phyloP scores from a whole-genome alignment of 1,140 invertebrate genomes.

The Chrysopa pallens region DNA sequence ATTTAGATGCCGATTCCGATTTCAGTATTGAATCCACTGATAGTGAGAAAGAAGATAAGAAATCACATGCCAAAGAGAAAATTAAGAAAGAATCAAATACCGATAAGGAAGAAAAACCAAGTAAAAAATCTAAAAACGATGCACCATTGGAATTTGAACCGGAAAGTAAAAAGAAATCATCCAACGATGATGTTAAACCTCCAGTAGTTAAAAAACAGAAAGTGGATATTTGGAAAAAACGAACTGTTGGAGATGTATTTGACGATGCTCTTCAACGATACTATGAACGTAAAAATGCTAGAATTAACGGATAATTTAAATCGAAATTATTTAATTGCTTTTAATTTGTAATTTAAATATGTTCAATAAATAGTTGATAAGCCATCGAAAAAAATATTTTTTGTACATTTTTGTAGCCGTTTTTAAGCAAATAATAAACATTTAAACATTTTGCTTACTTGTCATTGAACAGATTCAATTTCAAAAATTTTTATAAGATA shows the following conservation, averaged over 20 bases:
- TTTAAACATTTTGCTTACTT: too few species aligned
- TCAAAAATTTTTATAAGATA: too few species aligned
- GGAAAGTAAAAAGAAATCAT: slow-evolving; percentile 3
- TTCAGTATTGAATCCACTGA: slow-evolving; percentile 41
- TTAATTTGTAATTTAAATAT: too few species aligned
- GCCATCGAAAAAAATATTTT: too few species aligned
- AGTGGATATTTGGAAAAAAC: slow-evolving; percentile 63
- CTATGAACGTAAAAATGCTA: slow-evolving; percentile 44
- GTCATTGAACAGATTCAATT: too few species aligned
- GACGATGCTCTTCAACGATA: slow-evolving; percentile 64
- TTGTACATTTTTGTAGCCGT: too few species aligned
- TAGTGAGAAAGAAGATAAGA: slow-evolving; percentile 10
- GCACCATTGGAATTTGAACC: slow-evolving; percentile 3
- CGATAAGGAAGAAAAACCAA: slow-evolving; percentile 9
- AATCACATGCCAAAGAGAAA: slow-evolving; percentile 9
- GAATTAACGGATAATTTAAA: neutral
- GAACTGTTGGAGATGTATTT: slow-evolving; percentile 64
- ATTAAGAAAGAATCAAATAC: slow-evolving; percentile 9
- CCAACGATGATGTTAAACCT: slow-evolving; percentile 6
- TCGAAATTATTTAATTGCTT: too few species aligned
- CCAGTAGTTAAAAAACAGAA: slow-evolving; percentile 26
- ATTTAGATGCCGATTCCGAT: slow-evolving; percentile 49
- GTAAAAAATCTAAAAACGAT: slow-evolving; percentile 8
- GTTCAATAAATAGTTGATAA: too few species aligned
- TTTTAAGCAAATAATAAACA: too few species aligned